Evolutionary conservation across 2,888 invertebrate genomes (phyloP).

Genomic region (Xylota segnis): DNA sequence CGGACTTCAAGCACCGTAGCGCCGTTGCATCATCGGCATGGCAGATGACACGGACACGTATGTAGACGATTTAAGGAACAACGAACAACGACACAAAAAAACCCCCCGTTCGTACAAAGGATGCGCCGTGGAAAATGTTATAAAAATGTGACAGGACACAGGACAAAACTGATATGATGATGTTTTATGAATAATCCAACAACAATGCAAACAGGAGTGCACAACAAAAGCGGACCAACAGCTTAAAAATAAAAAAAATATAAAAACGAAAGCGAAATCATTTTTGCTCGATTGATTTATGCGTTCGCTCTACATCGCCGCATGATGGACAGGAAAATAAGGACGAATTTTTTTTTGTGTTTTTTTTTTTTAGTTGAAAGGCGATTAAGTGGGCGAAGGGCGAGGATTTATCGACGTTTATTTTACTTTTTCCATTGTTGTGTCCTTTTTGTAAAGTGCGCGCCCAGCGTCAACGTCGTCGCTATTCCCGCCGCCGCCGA

Average conservation of each 20-base stretch:
- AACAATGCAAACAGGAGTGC: slow-evolving; percentile 52
- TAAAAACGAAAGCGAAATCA: slow-evolving; percentile 36
- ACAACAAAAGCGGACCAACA: slow-evolving; percentile 48
- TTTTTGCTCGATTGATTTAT: slow-evolving; percentile 71
- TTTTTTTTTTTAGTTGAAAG: slow-evolving; percentile 43
- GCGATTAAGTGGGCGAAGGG: slow-evolving; percentile 67
- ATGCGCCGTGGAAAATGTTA: slow-evolving; percentile 56
- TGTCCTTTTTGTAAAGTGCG: slow-evolving; percentile 40
- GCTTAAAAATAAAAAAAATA: slow-evolving; percentile 5
- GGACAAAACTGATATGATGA: slow-evolving; percentile 69
- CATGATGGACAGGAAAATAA: slow-evolving; percentile 71
- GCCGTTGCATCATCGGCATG: slow-evolving; percentile 45
- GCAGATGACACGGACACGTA: slow-evolving; percentile 43
- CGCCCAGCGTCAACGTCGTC: not conserved
- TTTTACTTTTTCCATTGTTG: slow-evolving; percentile 44
- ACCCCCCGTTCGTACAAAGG: slow-evolving; percentile 35
- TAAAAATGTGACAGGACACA: slow-evolving; percentile 68
- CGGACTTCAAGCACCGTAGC: slow-evolving; percentile 19
- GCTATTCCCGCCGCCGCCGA: not conserved
- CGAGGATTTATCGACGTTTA: slow-evolving; percentile 58
- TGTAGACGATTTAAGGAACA: slow-evolving; percentile 50
- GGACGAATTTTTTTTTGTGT: slow-evolving; percentile 10
- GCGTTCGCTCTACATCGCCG: slow-evolving; percentile 58
- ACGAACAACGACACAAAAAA: slow-evolving; percentile 2
- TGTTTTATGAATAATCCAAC: slow-evolving; percentile 74